Evolutionary conservation across 2,113 vertebrate genomes (phyloP).

Genomic region (Acinonyx jubatus): DNA sequence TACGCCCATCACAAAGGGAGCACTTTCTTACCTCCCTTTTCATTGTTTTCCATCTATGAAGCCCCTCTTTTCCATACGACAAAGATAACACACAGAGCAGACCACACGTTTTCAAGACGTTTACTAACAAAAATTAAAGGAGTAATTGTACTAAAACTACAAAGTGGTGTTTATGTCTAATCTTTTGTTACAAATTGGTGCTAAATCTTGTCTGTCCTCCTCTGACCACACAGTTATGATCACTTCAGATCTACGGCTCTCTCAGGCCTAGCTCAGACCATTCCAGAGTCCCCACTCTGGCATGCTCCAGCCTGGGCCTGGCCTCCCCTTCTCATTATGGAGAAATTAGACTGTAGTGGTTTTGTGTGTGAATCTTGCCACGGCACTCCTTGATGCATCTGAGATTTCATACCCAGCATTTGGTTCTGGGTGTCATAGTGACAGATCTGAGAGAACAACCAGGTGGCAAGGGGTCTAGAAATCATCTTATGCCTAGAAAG

Average conservation of each 20-base stretch:
- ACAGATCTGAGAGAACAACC: not conserved
- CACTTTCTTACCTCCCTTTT: not conserved
- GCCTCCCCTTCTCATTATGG: not conserved
- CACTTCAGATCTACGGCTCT: not conserved
- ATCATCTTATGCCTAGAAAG: not conserved
- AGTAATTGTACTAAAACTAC: not conserved
- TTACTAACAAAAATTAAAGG: conserved; percentile 3
- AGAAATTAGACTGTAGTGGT: not conserved
- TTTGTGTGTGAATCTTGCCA: not conserved
- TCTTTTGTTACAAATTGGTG: not conserved
- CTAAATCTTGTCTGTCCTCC: not conserved
- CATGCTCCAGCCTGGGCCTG: not conserved
- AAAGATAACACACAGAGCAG: not conserved
- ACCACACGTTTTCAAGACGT: not conserved
- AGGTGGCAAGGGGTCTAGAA: not conserved
- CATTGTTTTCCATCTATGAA: not conserved
- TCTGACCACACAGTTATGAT: not conserved
- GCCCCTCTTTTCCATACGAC: not conserved
- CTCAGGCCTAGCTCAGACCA: not conserved
- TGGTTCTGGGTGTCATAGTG: not conserved
- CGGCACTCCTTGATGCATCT: not conserved
- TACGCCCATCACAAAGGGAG: not conserved
- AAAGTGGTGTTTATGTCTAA: not conserved
- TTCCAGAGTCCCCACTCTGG: not conserved
- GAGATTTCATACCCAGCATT: not conserved